Evolutionary conservation across 2,797 vertebrate genomes (phyloP).

Genomic region (Selene dorsalis): DNA sequence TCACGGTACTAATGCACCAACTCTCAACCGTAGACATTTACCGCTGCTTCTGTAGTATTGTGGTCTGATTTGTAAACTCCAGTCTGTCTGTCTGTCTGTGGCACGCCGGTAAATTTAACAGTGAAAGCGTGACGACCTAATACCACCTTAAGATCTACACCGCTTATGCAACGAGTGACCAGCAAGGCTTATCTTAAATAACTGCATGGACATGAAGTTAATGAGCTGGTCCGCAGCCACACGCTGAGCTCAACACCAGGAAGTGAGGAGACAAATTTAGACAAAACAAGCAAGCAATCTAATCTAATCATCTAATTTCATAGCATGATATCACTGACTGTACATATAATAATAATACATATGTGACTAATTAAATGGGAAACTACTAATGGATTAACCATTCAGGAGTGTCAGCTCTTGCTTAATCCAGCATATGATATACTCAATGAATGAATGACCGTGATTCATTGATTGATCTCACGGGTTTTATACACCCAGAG

Average conservation of each 20-base stretch:
- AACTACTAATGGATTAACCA: too few relatives aligned
- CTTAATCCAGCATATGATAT: too few relatives aligned
- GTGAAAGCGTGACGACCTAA: not conserved
- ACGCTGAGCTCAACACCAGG: not conserved
- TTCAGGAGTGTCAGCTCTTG: too few relatives aligned
- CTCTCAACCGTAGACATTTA: not conserved
- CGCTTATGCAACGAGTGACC: not conserved
- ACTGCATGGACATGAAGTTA: not conserved
- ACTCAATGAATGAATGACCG: too few relatives aligned
- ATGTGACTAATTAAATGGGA: not conserved
- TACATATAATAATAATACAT: too few relatives aligned
- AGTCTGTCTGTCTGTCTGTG: not conserved
- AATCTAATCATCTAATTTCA: too few relatives aligned
- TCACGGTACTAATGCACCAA: conserved; percentile 17
- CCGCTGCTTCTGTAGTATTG: not conserved
- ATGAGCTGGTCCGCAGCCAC: not conserved
- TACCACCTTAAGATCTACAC: not conserved
- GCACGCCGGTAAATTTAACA: conserved; percentile 9
- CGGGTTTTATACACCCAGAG: too few relatives aligned
- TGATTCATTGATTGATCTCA: too few relatives aligned
- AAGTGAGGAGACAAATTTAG: not conserved
- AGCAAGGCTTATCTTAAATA: not conserved
- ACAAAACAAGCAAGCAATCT: not conserved
- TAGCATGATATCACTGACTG: too few relatives aligned
- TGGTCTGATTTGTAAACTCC: not conserved